phyloP scores from a whole-genome alignment of 2,797 vertebrate genomes.

The Onychomys leucogaster region DNA sequence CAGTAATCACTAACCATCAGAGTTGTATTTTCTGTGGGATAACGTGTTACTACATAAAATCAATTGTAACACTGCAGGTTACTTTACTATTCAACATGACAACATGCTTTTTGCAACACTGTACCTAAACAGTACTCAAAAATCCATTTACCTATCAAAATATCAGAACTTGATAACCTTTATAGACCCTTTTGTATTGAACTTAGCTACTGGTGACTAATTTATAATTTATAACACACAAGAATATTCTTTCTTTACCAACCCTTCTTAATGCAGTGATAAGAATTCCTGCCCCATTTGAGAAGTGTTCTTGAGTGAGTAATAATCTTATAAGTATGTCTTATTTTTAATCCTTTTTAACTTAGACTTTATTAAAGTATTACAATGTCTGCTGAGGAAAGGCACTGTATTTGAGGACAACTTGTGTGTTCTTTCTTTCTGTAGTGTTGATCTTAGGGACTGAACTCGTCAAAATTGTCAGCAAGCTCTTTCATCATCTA shows the following conservation, averaged over 20 bases:
- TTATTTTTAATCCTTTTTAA: background rate
- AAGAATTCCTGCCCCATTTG: background rate
- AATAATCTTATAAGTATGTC: background rate
- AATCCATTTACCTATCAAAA: background rate
- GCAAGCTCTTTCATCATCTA: background rate
- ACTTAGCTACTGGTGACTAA: slow-evolving; percentile 15
- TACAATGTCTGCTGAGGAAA: background rate
- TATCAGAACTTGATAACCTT: background rate
- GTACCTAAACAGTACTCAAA: background rate
- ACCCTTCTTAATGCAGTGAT: background rate
- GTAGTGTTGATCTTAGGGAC: background rate
- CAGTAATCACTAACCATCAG: background rate
- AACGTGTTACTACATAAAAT: background rate
- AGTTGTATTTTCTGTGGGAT: background rate
- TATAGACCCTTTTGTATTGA: background rate
- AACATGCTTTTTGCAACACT: background rate
- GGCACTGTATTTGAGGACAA: background rate
- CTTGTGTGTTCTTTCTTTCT: background rate
- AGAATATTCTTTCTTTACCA: background rate
- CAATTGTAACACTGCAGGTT: background rate
- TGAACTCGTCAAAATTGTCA: background rate
- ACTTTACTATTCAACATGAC: slow-evolving; percentile 8
- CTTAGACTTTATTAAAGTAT: background rate
- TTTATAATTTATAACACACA: background rate
- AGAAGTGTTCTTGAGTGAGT: background rate